These are phyloP conservation scores for Typhlomys cinereus DNA, from an alignment of 2,113 vertebrate genomes.

Conservation along the genomic window DNA sequence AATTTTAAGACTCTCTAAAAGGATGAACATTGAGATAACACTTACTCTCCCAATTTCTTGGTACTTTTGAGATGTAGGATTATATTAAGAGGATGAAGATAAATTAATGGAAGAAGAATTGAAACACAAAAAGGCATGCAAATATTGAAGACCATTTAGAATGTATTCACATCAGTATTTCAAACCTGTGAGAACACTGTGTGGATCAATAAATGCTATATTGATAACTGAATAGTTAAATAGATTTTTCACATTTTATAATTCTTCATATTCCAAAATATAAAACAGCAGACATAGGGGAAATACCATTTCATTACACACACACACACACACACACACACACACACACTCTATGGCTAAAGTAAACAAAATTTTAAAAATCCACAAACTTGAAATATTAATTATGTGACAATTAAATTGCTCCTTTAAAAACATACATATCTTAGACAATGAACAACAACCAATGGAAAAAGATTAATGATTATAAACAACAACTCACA, in stretches of 20 bases:
- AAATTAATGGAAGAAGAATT: not conserved
- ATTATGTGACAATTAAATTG: not conserved
- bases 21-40: not conserved
- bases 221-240: not conserved
- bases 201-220: not conserved
- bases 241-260: not conserved
- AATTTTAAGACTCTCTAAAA: not conserved
- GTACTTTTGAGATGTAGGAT: not conserved
- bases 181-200: not conserved
- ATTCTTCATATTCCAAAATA: not conserved
- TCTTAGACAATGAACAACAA: not conserved
- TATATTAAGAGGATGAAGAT: not conserved
- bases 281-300: not conserved
- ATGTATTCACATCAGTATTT: not conserved
- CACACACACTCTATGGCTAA: not conserved
- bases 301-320: not conserved
- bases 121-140: not conserved
- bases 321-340: not conserved
- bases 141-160: not conserved
- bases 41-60: not conserved
- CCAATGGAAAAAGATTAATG: not conserved
- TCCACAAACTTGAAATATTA: not conserved
- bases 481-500: conserved; percentile 14
- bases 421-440: not conserved
- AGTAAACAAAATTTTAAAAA: not conserved